These are phyloP conservation scores for Saccopteryx leptura DNA, from an alignment of 2,113 vertebrate genomes.

Conservation along the genomic window DNA sequence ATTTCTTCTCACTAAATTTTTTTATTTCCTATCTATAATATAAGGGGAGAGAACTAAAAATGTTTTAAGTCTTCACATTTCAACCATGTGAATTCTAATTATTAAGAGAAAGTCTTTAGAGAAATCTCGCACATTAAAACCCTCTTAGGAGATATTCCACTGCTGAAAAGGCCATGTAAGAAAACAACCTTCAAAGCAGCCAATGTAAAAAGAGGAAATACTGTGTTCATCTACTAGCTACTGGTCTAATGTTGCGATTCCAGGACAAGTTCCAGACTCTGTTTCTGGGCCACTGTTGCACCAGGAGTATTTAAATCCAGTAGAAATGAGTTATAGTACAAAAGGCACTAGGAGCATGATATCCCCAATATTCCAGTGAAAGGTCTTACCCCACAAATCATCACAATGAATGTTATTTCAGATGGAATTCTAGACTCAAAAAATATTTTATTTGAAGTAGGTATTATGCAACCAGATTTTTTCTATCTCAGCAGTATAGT, in stretches of 20 bases:
- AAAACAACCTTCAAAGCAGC: background rate
- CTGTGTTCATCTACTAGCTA: background rate
- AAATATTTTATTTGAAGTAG: background rate
- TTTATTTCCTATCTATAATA: background rate
- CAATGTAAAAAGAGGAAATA: background rate
- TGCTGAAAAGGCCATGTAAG: background rate
- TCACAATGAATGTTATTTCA: background rate
- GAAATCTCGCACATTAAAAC: background rate
- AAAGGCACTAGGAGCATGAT: background rate
- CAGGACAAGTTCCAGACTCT: background rate
- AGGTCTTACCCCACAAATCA: background rate
- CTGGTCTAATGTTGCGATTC: background rate
- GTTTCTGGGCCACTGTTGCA: background rate
- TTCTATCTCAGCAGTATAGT: background rate
- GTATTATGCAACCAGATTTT: background rate
- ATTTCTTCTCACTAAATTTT: background rate
- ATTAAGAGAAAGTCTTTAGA: background rate
- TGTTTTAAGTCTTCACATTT: background rate
- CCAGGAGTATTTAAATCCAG: background rate
- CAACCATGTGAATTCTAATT: background rate
- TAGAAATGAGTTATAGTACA: background rate
- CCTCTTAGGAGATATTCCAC: background rate
- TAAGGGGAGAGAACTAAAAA: background rate
- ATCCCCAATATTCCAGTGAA: background rate
- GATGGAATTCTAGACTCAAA: background rate